A percentile compares a stretch with the other conserved stretches of the same genome.
Conservation (phyloP, 1,140 invertebrate species). For the Bombus pascuorum region DNA sequence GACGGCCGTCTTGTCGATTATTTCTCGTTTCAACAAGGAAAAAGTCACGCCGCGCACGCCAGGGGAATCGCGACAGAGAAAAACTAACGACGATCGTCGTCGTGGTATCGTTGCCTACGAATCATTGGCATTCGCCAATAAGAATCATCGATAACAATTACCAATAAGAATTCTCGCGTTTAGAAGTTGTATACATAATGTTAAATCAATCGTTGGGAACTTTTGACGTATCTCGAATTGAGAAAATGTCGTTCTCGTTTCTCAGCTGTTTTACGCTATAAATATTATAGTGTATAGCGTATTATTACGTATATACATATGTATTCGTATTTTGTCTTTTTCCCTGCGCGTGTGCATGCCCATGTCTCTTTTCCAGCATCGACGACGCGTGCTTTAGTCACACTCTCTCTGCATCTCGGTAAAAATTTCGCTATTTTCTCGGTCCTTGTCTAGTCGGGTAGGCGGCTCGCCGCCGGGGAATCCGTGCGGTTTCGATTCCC, state of each 20-base stretch:
- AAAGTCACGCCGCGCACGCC: neutral
- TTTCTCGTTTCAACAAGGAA: slow-evolving; percentile 7
- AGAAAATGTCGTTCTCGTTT: neutral
- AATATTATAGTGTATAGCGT: neutral
- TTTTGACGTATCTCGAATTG: neutral
- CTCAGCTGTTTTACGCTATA: neutral
- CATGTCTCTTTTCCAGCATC: neutral
- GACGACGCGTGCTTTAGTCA: neutral
- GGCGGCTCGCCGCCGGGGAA: slow-evolving; percentile 28
- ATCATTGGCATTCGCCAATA: slow-evolving; percentile 13
- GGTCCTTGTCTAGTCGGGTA: slow-evolving; percentile 27
- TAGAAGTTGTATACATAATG: neutral
- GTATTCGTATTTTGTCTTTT: neutral
- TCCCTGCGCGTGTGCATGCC: neutral
- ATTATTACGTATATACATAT: too few relatives aligned
- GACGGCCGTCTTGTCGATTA: slow-evolving; percentile 18
- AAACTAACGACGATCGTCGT: slow-evolving; percentile 29
- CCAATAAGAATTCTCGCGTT: slow-evolving; percentile 11
- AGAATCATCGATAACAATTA: slow-evolving; percentile 4
- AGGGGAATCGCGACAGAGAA: neutral
- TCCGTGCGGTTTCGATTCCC: slow-evolving; percentile 46
- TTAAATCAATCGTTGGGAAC: neutral
- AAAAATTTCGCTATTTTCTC: slow-evolving; percentile 41
- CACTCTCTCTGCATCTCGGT: neutral
- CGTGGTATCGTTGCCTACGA: neutral